Base-by-base conservation (phyloP, 2,113 vertebrate genomes). In the Pygoscelis antarcticus region DNA sequence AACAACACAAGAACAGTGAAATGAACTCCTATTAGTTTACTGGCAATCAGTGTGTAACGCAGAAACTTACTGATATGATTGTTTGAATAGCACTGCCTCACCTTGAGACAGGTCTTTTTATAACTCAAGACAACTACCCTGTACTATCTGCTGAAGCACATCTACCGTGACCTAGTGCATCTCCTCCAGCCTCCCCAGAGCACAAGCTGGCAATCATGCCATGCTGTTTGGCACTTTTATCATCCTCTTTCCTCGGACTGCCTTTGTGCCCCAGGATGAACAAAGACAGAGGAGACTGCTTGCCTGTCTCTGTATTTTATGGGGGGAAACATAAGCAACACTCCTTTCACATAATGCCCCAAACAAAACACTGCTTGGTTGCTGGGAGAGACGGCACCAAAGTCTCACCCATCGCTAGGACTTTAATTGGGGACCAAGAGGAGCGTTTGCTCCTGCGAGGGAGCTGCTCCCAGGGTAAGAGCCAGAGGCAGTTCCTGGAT, bases 171-270 rank as follows among this genome's bases (percentile, higher is more conserved):
- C 21, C 76, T 4, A 5, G 11, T 1, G 21, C 38, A 21, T 40
- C 78, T n/a, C 64, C 76, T 9, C 40, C 75, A 27, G 68, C 42
- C 61, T 55, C n/a, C 27, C 58, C 51, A 3, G 29, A 75, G 49
- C 89, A 18, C 10, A 38, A 2, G 32, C 55, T 52, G 79, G 25
- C 60, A 38, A 16, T 9, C 34, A 13, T 0, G 5, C 25, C 54
- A 9, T 0, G 0, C 66, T 25, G 10, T 6, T 9, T 6, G 30
- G 40, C 51, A 47, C 69, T 60, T 15, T 32, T n/a, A 23, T 7
- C 6, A 11, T 1, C 55, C 55, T 54, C 61, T 32, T 40, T 40
- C 17, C 75, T n/a, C 2, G 0, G 13, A 19, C 0, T 6, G 7
- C 58, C 32, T 65, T 18, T 36, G 46, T 26, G n/a, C 12, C 44